Conservation (phyloP, 2,797 vertebrate species). For the Chromis chromis region DNA sequence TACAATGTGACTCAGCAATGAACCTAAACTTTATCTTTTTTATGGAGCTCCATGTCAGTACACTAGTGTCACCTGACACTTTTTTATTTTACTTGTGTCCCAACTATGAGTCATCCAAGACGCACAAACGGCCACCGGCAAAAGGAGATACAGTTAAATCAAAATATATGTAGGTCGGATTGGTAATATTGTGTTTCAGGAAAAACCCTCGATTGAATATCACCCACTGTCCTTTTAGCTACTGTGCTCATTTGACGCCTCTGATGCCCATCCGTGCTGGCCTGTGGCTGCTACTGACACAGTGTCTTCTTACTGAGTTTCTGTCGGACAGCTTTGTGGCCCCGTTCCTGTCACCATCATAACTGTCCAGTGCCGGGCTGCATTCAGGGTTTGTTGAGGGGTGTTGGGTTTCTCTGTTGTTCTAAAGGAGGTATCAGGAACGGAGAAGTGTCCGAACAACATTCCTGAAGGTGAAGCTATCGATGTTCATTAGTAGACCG, state of each 20-base stretch:
- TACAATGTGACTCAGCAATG: constrained; percentile 15
- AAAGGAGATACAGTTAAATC: constrained; percentile 32
- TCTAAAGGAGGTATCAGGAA: constrained; percentile 36
- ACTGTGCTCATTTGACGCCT: constrained; percentile 54
- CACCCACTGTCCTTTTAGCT: constrained; percentile 53
- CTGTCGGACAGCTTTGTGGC: constrained; percentile 49
- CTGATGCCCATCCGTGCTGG: constrained; percentile 22
- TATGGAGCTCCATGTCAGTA: neutral
- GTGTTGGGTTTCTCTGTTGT: constrained; percentile 69
- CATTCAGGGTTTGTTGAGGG: constrained; percentile 49
- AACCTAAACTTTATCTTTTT: constrained; percentile 25
- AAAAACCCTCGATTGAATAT: constrained; percentile 63
- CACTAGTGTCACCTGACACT: neutral
- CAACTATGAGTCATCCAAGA: constrained; percentile 1
- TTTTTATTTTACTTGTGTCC: constrained; percentile 1
- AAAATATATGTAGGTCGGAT: constrained; percentile 54
- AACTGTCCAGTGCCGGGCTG: constrained; percentile 33
- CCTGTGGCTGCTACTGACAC: constrained; percentile 52
- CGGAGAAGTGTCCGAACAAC: constrained; percentile 50
- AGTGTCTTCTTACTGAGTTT: constrained; percentile 71
- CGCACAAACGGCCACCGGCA: constrained; percentile 25
- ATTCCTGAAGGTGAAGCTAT: constrained; percentile 48
- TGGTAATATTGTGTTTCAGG: constrained; percentile 63
- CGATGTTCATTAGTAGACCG: constrained; percentile 6
- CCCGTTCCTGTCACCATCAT: neutral